Base-by-base conservation (phyloP, 1,140 invertebrate genomes). In the Olivierus martensii region DNA sequence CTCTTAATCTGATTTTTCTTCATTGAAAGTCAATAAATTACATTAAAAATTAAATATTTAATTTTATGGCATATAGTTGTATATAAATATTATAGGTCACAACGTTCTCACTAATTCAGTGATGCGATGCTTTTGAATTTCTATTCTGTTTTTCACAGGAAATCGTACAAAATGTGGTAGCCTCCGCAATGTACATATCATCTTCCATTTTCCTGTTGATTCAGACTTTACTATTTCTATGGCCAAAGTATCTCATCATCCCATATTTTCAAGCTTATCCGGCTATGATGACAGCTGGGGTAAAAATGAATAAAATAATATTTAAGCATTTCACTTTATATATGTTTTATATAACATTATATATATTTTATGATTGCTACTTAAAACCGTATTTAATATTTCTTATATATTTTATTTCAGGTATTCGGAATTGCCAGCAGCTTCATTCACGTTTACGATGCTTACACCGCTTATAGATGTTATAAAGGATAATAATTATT, bases 261-360 rank as follows among this genome's bases (percentile, higher is more conserved):
- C 72, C 75, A 3, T 76, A 73, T 51, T 79, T 73, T 61, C 76
- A 79, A 62, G 82, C 79, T 22, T 87, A 84, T 71, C 84, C 83
- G 14, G 83, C 83, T 2, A 84, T 87, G 81, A 83, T 80, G 19
- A 81, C 81, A 1, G 79, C 80, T 48, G 87, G 87, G 65, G 85
- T 87, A 71, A 83, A 83, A 53, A 36, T 11, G 15, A 55, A 5
- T 28, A 28, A 28, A 28, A 28, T 28, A 9, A 18, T 38, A 38
- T 38, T 38, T 38, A n/a, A n/a, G 10, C n/a, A 38, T n/a, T 38
- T n/a, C n/a, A 38, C 10, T 11, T n/a, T 11, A 38, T n/a, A 1
- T 41, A 58, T 5, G 6, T 3, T n/a, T 34, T 9, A 44, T 41
- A 57, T 11, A 55, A 51, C 28, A 62, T 53, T 52, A 48, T 28